Conservation (phyloP, 2,797 vertebrate species). For the Gouania willdenowi region DNA sequence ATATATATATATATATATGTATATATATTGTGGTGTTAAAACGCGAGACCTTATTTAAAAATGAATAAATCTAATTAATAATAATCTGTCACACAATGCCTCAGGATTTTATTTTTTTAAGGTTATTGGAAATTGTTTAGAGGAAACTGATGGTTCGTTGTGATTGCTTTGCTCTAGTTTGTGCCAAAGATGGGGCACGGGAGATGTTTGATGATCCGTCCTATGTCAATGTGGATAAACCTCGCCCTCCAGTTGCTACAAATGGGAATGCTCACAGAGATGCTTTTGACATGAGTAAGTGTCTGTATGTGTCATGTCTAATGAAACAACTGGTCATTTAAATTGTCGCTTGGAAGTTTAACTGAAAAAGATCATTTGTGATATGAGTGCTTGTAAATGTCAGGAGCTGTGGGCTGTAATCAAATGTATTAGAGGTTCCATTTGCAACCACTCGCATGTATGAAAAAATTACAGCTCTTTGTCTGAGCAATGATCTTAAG, state of each 20-base stretch:
- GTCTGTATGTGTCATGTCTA: neutral
- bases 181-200: constrained; percentile 72
- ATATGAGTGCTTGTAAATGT: constrained; percentile 2
- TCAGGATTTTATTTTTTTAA: neutral
- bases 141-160: too few relatives aligned
- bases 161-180: too few relatives aligned
- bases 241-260: constrained; percentile 69
- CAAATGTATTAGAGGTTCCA: neutral
- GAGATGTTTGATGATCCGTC: constrained; percentile 93
- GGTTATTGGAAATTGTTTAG: too few relatives aligned
- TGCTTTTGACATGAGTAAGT: constrained; percentile 97
- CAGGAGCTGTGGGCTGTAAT: constrained; percentile 1
- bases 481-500: too few relatives aligned
- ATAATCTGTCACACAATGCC: neutral
- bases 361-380: neutral
- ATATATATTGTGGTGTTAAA: too few relatives aligned
- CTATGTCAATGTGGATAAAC: constrained; percentile 94
- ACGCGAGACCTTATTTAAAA: too few relatives aligned
- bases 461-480: too few relatives aligned
- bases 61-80: too few relatives aligned
- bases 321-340: neutral
- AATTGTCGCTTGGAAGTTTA: too few relatives aligned
- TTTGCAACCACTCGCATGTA: too few relatives aligned
- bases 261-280: constrained; percentile 88
- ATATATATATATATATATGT: too few relatives aligned